These are phyloP conservation scores for Argya squamiceps DNA, from an alignment of 2,797 vertebrate genomes.

Conservation along the genomic window DNA sequence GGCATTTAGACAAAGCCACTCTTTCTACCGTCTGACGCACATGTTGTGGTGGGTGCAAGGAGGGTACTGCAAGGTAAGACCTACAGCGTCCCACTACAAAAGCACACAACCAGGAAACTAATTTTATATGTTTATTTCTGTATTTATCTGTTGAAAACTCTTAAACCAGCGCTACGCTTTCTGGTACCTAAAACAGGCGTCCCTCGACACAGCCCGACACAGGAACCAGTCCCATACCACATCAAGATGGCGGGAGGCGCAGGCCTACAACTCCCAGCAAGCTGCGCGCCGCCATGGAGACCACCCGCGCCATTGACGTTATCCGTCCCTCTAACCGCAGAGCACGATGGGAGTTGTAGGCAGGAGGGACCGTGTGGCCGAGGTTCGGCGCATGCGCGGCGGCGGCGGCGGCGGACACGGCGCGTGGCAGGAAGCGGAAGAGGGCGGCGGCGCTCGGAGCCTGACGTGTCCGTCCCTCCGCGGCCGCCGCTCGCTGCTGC, in stretches of 20 bases:
- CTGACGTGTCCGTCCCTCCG: conserved; percentile 80
- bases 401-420: not conserved
- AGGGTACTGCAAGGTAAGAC: not conserved
- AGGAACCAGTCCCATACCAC: fast-evolving
- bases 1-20: not conserved
- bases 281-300: fast-evolving
- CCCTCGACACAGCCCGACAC: fast-evolving
- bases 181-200: fast-evolving
- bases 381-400: not conserved
- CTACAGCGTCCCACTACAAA: not conserved
- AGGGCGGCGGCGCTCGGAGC: not conserved
- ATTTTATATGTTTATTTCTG: too few species aligned
- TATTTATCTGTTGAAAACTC: not conserved
- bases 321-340: fast-evolving
- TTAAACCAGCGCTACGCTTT: not conserved
- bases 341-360: conserved; percentile 16
- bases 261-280: not conserved
- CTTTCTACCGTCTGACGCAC: fast-evolving
- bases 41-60: fast-evolving
- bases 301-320: fast-evolving
- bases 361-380: fast-evolving
- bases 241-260: fast-evolving
- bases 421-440: conserved; percentile 85
- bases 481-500: not conserved
- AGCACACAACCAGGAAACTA: not conserved